Evolutionary conservation across 2,888 invertebrate genomes (phyloP).

Genomic region (Uropetala carovei): DNA sequence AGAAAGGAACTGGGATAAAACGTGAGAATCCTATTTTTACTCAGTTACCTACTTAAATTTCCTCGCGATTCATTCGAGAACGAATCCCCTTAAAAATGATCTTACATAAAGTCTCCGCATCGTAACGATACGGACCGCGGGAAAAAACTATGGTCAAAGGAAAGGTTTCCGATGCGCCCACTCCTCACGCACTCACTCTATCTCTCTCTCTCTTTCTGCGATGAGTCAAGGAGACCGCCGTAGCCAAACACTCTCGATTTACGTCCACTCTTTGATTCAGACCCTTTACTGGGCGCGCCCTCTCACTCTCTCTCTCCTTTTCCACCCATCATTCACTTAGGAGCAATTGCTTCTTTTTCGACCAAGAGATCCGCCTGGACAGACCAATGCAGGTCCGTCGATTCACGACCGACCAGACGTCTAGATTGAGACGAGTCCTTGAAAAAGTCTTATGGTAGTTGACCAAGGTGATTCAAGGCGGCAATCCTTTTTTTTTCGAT

Average conservation of each 20-base stretch:
- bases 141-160: not conserved
- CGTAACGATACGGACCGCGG: not conserved
- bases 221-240: not conserved
- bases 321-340: not conserved
- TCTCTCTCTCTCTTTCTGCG: not conserved
- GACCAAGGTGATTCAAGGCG: constrained; percentile 23
- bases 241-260: not conserved
- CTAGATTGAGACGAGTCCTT: not conserved
- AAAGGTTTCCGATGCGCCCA: not conserved
- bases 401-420: not conserved
- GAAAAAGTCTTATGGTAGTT: constrained; percentile 2
- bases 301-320: not conserved
- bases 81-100: not conserved
- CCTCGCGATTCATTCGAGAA: not conserved
- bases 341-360: not conserved
- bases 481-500: not conserved
- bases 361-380: not conserved
- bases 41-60: not conserved
- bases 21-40: not conserved
- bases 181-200: not conserved
- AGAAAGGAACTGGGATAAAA: not conserved
- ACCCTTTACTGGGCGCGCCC: not conserved
- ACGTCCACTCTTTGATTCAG: not conserved
- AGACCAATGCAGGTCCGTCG: not conserved
- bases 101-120: not conserved